These are phyloP conservation scores for Polypedilum pembai DNA, from an alignment of 1,140 invertebrate species.

Conservation along the genomic window DNA sequence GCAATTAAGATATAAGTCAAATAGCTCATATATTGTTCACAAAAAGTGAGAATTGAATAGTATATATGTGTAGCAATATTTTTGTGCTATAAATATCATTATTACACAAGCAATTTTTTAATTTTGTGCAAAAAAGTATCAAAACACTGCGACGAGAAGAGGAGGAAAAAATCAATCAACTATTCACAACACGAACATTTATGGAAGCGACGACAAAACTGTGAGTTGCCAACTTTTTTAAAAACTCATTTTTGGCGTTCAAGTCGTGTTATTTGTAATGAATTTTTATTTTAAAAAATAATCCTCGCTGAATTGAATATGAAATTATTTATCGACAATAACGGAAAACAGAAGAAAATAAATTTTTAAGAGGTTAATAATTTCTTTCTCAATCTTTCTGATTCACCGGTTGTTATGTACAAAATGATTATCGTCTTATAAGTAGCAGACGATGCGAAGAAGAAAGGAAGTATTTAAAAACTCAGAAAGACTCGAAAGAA, in stretches of 20 bases:
- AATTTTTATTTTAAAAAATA: neutral
- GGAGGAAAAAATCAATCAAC: conserved; percentile 12
- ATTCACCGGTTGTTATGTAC: conserved; percentile 4
- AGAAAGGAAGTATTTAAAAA: neutral
- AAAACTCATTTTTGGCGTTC: too few species aligned
- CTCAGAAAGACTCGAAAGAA: neutral
- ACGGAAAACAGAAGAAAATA: conserved; percentile 11
- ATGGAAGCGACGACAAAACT: conserved; percentile 7
- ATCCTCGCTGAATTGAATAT: neutral
- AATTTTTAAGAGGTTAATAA: neutral
- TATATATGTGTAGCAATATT: neutral
- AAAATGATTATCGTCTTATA: neutral
- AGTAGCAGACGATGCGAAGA: neutral
- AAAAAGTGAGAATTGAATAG: too few species aligned
- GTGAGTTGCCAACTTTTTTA: neutral
- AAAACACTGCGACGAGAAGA: neutral
- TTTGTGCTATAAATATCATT: neutral
- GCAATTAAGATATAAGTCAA: too few species aligned
- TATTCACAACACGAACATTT: conserved; percentile 2
- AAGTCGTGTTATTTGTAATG: conserved; percentile 8
- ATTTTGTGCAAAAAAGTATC: neutral
- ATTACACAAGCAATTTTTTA: neutral
- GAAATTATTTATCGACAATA: neutral
- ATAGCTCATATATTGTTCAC: too few species aligned
- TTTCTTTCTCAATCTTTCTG: neutral